phyloP scores from a whole-genome alignment of 2,888 invertebrate species.

The Meiosimyza decipiens region DNA sequence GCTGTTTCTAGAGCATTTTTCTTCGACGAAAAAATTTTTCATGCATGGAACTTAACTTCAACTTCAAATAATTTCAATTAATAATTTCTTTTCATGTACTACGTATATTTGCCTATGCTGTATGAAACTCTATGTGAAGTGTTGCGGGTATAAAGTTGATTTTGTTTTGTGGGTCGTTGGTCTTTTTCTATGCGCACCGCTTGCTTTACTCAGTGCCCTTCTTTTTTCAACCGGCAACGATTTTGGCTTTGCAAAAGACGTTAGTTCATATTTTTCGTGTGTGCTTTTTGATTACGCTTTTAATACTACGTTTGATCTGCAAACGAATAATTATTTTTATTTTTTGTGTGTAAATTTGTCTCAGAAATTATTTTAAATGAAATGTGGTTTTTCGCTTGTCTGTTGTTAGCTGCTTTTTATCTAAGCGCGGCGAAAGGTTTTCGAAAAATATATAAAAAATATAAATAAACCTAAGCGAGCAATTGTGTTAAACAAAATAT shows the following conservation, averaged over 20 bases:
- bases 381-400: too few species aligned
- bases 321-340: not conserved
- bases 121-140: not conserved
- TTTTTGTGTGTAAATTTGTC: not conserved
- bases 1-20: too few species aligned
- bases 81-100: not conserved
- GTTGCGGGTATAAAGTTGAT: conserved; percentile 1
- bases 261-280: not conserved
- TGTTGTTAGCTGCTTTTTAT: too few species aligned
- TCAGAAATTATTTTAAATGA: too few species aligned
- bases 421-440: too few species aligned
- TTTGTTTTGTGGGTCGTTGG: conserved; percentile 36
- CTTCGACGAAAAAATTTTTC: too few species aligned
- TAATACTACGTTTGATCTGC: too few species aligned
- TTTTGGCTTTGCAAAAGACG: conserved; percentile 21
- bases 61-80: too few species aligned
- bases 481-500: too few species aligned
- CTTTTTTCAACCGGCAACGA: not conserved
- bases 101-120: conserved; percentile 26
- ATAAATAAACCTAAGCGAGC: too few species aligned
- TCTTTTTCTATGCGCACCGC: conserved; percentile 28
- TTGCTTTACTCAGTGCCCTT: not conserved
- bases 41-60: too few species aligned
- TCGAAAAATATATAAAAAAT: too few species aligned
- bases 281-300: not conserved